Evolutionary conservation across 2,113 vertebrate species (phyloP), one percentile per base, ranked within the genome.

Genomic region (Gavialis gangeticus): DNA sequence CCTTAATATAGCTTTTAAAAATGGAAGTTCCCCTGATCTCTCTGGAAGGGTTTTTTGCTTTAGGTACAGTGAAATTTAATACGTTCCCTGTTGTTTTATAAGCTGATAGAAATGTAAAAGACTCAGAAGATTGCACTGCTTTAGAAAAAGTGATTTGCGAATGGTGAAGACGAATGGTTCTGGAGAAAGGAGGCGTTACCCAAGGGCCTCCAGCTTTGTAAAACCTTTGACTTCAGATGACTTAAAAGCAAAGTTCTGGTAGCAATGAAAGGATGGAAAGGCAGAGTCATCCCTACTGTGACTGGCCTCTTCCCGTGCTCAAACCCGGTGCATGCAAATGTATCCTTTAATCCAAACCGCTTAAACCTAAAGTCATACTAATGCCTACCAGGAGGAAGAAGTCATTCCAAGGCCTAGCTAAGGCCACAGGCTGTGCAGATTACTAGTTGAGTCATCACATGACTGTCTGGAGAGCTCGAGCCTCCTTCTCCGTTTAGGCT

Each of bases 21-120:
- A 64, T 4, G 22, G 10, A 56, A 10, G 30, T 22, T 37, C 22
- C 13, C 7, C 4, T 69, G 62, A 17, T 77, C 54, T 81, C 21
- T 27, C 73, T 57, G 71, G 5, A 21, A 54, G 54, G 12, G 3
- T 56, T 83, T 60, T 1, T 71, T 73, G 46, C 1, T 92, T 28
- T 8, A 55, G 58, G 2, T 0, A 0, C 9, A 7, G 2, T 89
- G 78, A 25, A 21, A 1, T 62, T 91, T 91, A 14, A 24, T 34
- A 46, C 5, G 21, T 34, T 14, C 85, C 81, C 12, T 71, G 1
- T 19, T 84, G 15, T 22, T 90, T 60, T 80, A 14, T 71, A 77
- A 56, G 5, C 7, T 75, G 11, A 25, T 30, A 14, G 22, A 58
- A 18, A 30, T 80, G 19, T 17, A 75, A n/a, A 46, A 86, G 87